These are phyloP conservation scores for Aphidoletes aphidimyza DNA, from an alignment of 2,888 invertebrate genomes.

Conservation along the genomic window DNA sequence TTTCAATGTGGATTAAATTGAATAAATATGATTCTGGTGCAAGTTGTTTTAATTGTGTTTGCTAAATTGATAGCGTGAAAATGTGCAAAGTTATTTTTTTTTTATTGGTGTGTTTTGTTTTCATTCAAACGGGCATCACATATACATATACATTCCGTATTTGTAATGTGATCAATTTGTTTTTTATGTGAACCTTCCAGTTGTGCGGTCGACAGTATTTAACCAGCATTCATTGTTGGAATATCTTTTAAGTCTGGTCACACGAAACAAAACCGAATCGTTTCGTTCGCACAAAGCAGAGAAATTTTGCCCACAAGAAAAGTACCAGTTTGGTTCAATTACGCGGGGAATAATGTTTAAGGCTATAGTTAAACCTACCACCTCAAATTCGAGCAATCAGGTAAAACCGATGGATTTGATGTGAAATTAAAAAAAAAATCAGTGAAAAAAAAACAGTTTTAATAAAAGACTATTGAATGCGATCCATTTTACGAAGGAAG, in stretches of 20 bases:
- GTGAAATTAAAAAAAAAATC: not conserved
- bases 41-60: not conserved
- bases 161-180: no score
- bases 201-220: no score
- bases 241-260: no score
- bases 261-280: no score
- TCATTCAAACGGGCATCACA: not conserved
- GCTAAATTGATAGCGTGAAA: not conserved
- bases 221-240: no score
- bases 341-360: not conserved
- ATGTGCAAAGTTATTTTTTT: not conserved
- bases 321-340: not conserved
- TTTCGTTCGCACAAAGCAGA: no score
- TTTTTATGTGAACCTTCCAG: no score
- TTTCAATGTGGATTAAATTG: not conserved
- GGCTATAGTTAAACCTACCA: not conserved
- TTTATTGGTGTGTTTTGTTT: no score
- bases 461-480: no score
- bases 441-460: no score
- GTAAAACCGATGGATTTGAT: not conserved
- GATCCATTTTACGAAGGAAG: no score
- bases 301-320: no score
- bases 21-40: not conserved
- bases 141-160: not conserved
- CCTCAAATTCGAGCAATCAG: constrained; percentile 43